These are phyloP conservation scores for Sphinx pinastri DNA, from an alignment of 2,888 invertebrate genomes.

Conservation along the genomic window DNA sequence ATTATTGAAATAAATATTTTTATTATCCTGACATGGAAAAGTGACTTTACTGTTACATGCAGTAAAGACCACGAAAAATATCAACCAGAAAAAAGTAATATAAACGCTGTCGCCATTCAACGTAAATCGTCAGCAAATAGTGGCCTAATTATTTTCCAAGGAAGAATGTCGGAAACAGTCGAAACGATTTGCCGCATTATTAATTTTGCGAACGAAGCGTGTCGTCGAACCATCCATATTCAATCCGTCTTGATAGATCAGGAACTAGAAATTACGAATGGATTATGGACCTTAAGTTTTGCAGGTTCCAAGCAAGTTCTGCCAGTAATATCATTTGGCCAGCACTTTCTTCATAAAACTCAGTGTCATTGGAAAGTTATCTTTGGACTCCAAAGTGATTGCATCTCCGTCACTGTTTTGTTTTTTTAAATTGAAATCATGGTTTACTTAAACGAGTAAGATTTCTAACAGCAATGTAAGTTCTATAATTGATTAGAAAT, in stretches of 20 bases:
- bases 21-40: too few species aligned
- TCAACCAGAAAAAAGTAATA: too few species aligned
- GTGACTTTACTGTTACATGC: too few species aligned
- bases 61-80: too few species aligned
- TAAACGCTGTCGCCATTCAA: background rate
- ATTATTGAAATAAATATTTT: too few species aligned
- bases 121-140: background rate
- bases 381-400: background rate
- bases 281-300: slow-evolving; percentile 4
- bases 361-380: slow-evolving; percentile 18
- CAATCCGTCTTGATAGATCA: slow-evolving; percentile 16
- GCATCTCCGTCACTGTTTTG: background rate
- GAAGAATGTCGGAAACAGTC: background rate
- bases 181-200: background rate
- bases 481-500: too few species aligned
- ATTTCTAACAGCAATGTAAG: background rate
- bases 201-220: background rate
- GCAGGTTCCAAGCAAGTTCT: slow-evolving; percentile 15
- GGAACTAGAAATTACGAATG: slow-evolving; percentile 10
- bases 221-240: slow-evolving; percentile 5
- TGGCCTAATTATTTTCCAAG: background rate
- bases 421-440: background rate
- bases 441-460: background rate
- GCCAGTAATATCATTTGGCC: slow-evolving; percentile 11
- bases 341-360: slow-evolving; percentile 17